Percentiles rank a stretch among this genome's conserved stretches.
phyloP scores from a whole-genome alignment of 2,888 invertebrate genomes.

The Sinopyrophorus schimmeli region DNA sequence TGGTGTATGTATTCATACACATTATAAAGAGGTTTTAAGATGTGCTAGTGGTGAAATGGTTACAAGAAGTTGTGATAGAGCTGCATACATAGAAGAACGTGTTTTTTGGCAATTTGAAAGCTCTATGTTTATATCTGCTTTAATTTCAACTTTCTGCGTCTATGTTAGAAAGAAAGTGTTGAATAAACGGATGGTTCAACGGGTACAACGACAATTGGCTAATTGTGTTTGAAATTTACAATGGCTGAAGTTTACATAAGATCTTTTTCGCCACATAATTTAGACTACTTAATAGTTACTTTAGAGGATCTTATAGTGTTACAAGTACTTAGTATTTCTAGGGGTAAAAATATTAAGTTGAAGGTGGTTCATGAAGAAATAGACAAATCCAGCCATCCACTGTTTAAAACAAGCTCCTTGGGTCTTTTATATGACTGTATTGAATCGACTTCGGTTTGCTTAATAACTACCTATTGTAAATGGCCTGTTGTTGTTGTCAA shows the following conservation, averaged over 20 bases:
- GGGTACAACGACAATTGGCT: conserved; percentile 72
- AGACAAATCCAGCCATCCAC: conserved; percentile 37
- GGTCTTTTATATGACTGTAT: conserved; percentile 51
- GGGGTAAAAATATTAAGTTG: conserved; percentile 54
- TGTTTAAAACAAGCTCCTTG: conserved; percentile 49
- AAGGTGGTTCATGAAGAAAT: conserved; percentile 52
- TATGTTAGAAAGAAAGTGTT: conserved; percentile 68
- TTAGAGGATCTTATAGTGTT: conserved; percentile 68
- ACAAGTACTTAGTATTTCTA: conserved; percentile 64
- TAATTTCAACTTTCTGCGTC: conserved; percentile 68
- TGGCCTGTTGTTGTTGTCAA: conserved; percentile 67
- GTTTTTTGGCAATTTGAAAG: conserved; percentile 83
- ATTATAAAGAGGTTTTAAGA: conserved; percentile 79
- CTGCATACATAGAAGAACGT: conserved; percentile 81
- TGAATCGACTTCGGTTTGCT: conserved; percentile 52
- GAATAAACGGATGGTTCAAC: conserved; percentile 67
- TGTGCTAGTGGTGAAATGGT: conserved; percentile 82
- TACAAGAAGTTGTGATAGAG: conserved; percentile 83
- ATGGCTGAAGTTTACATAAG: conserved; percentile 23
- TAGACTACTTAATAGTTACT: conserved; percentile 7
- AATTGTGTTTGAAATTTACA: conserved; percentile 59
- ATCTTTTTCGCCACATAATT: conserved; percentile 7
- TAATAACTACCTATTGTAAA: conserved; percentile 55
- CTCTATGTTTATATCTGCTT: conserved; percentile 67
- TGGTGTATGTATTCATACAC: conserved; percentile 80